Percentiles rank a stretch among this genome's conserved stretches.
These are phyloP conservation scores for Crenichthys baileyi DNA, from an alignment of 2,797 vertebrate genomes.

Conservation along the genomic window DNA sequence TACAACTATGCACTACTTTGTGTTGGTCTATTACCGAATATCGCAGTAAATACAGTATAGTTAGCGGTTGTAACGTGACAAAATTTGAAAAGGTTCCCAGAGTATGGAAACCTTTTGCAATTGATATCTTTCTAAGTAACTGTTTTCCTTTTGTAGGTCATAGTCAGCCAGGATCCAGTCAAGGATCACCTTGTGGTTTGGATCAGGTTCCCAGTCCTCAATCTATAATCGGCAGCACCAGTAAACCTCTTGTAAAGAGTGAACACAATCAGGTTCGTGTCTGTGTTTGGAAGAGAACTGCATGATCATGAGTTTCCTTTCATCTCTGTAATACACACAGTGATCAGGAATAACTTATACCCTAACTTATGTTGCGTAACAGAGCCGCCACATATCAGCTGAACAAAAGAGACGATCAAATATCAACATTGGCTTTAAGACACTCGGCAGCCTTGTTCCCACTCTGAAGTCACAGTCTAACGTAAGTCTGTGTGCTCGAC, in stretches of 20 bases:
- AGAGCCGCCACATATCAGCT: slow-evolving; percentile 91
- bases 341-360: not conserved
- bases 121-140: not conserved
- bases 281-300: not conserved
- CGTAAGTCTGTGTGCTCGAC: slow-evolving; percentile 70
- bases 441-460: slow-evolving; percentile 88
- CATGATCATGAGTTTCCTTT: not conserved
- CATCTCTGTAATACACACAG: not conserved
- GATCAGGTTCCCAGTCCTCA: slow-evolving; percentile 92
- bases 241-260: slow-evolving; percentile 81
- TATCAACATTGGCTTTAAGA: slow-evolving; percentile 92
- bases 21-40: not conserved
- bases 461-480: slow-evolving; percentile 85
- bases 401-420: slow-evolving; percentile 95
- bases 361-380: slow-evolving; percentile 37
- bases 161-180: slow-evolving; percentile 83
- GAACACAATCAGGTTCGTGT: slow-evolving; percentile 86
- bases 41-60: not conserved
- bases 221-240: slow-evolving; percentile 85
- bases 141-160: slow-evolving; percentile 66
- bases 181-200: slow-evolving; percentile 85
- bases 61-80: not conserved
- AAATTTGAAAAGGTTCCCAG: not conserved
- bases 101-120: not conserved
- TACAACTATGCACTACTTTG: not conserved